phyloP scores from a whole-genome alignment of 2,113 vertebrate species.

The Copsychus sechellarum region DNA sequence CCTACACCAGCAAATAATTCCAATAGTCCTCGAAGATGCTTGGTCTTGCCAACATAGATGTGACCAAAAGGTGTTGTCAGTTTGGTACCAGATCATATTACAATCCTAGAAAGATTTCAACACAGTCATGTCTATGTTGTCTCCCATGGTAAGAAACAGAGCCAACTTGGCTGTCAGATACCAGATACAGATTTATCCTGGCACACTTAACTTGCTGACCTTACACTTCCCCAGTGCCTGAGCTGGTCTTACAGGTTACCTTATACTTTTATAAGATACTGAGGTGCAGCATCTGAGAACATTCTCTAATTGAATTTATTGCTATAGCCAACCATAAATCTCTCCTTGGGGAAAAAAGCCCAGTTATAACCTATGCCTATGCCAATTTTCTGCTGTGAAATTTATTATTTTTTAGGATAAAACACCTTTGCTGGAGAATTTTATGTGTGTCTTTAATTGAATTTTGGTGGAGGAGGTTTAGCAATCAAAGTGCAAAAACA shows the following conservation, averaged over 20 bases:
- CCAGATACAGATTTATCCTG: not conserved
- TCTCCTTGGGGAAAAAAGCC: not conserved
- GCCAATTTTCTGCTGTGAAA: not conserved
- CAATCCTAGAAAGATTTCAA: conserved; percentile 17
- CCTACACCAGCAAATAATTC: not conserved
- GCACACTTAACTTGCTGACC: not conserved
- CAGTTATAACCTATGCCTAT: not conserved
- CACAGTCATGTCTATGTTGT: not conserved
- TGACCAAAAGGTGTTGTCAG: not conserved
- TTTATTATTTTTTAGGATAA: not conserved
- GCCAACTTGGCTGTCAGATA: not conserved
- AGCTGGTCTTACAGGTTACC: not conserved
- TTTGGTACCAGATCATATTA: conserved; percentile 6
- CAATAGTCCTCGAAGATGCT: not conserved
- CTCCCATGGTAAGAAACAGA: not conserved
- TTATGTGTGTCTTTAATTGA: not conserved
- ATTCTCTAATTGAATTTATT: not conserved
- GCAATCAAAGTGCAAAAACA: not conserved
- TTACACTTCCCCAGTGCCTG: not conserved
- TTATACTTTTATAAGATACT: not conserved
- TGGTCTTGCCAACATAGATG: not conserved
- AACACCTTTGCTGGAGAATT: not conserved
- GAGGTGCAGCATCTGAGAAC: not conserved
- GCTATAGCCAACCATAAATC: not conserved
- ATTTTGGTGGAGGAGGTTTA: not conserved